Evolutionary conservation across 2,888 invertebrate genomes (phyloP).

Genomic region (Noctuana brunneofusca): DNA sequence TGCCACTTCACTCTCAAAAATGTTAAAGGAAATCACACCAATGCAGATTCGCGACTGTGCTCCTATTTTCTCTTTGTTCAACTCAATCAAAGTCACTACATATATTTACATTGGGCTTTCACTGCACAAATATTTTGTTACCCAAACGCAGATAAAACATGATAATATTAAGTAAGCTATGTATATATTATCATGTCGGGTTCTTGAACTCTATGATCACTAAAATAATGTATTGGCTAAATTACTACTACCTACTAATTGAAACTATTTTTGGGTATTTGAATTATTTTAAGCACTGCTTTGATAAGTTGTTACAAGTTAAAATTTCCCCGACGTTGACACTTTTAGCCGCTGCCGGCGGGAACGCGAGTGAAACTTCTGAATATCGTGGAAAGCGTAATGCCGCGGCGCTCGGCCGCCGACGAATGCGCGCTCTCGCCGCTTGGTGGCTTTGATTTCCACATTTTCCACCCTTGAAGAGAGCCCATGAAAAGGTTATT

Average conservation of each 20-base stretch:
- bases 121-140: constrained; percentile 25
- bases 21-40: not conserved
- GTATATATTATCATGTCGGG: constrained; percentile 9
- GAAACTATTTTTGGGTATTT: not conserved
- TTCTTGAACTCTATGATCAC: constrained; percentile 1
- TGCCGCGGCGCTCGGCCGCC: constrained; percentile 58
- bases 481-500: constrained; percentile 40
- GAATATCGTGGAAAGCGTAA: constrained; percentile 51
- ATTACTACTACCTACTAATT: not conserved
- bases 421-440: constrained; percentile 59
- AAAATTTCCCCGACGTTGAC: not conserved
- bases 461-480: constrained; percentile 52
- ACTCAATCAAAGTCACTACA: constrained; percentile 31
- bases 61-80: constrained; percentile 1
- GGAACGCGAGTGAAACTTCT: constrained; percentile 58
- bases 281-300: not conserved
- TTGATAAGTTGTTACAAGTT: not conserved
- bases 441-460: constrained; percentile 45
- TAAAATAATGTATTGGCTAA: not conserved
- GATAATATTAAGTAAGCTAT: constrained; percentile 20
- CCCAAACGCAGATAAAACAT: constrained; percentile 10
- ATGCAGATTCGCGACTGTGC: not conserved
- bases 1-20: constrained; percentile 17
- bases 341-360: constrained; percentile 4
- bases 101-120: constrained; percentile 21